Percentiles rank a stretch among this genome's conserved stretches.
Conservation (phyloP, 2,888 invertebrate species). For the Zhengitettix transpicula region DNA sequence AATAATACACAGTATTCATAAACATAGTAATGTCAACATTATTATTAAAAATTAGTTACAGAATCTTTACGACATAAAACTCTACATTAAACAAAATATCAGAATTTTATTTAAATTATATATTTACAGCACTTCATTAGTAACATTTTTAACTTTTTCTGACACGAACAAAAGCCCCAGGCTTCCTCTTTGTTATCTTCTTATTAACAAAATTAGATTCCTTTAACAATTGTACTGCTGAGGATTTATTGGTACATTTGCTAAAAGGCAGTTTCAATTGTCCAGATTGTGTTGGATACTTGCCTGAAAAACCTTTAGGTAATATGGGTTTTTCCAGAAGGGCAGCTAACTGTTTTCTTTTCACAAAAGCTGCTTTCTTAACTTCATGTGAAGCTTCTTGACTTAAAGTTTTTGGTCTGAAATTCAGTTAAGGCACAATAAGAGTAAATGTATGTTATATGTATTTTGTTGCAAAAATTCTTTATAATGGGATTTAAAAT, state of each 20-base stretch:
- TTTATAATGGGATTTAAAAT: neutral
- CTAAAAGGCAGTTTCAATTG: neutral
- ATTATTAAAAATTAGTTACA: too few species aligned
- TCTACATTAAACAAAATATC: too few species aligned
- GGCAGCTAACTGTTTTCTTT: constrained; percentile 32
- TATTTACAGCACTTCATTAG: too few species aligned
- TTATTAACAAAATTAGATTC: neutral
- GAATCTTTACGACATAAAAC: too few species aligned
- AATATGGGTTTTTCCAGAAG: constrained; percentile 43
- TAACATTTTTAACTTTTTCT: too few species aligned
- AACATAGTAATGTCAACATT: too few species aligned
- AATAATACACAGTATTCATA: too few species aligned
- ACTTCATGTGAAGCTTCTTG: neutral
- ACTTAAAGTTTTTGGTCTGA: constrained; percentile 4
- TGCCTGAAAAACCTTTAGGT: constrained; percentile 50
- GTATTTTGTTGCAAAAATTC: too few species aligned
- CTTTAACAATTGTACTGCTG: neutral
- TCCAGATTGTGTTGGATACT: constrained; percentile 27
- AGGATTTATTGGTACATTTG: neutral
- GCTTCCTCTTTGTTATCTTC: neutral
- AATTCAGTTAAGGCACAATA: neutral
- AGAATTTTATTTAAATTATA: too few species aligned
- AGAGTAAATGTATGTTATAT: too few species aligned
- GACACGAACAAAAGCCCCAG: neutral
- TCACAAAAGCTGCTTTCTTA: constrained; percentile 17